Base-by-base conservation (phyloP, 2,888 invertebrate genomes). In the Eupithecia pulchellata region DNA sequence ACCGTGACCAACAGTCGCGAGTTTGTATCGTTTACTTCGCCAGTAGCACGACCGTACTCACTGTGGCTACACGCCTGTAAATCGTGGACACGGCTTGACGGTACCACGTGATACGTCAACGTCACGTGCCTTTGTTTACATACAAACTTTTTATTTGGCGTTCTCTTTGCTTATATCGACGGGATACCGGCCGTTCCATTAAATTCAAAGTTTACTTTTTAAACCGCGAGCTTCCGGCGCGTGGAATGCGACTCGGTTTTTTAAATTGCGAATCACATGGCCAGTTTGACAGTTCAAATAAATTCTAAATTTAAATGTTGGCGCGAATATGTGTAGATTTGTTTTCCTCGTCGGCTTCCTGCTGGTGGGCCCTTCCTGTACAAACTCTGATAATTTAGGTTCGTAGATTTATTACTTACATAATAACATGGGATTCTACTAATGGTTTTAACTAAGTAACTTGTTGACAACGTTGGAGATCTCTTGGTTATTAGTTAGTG, bases 321-420 rank as follows among this genome's bases (percentile, higher is more conserved):
- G 77, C 77, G 81, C 75, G 79, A 83, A 81, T 74, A 85, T 87
- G 87, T 83, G 84, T 80, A 81, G 83, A 78, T 79, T 84, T 76
- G 78, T 77, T 75, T 70, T 87, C 75, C 81, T 89, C 80, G 84
- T 87, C 79, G 85, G 85, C 69, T 85, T 91, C 83, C 86, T 93
- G 84, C 79, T 90, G 73, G 86, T 87, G 79, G 86, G 87, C 72
- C 91, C 90, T 82, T 91, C 91, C 81, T 88, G 89, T 82, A 89
- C 87, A 79, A 90, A 89, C 86, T 90, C 92, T 72, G 93, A 93
- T 91, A 92, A 91, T 84, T 87, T 93, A 86, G 93, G 93, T 93
- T 77, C 78, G 88, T 87, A 85, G 84, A 88, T 88, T 88, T 88
- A 89, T 87, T 84, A 82, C 84, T 82, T 36, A 79, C 81, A 84